Base-by-base conservation (phyloP, 2,888 invertebrate species). In the Drosophila emarginata region DNA sequence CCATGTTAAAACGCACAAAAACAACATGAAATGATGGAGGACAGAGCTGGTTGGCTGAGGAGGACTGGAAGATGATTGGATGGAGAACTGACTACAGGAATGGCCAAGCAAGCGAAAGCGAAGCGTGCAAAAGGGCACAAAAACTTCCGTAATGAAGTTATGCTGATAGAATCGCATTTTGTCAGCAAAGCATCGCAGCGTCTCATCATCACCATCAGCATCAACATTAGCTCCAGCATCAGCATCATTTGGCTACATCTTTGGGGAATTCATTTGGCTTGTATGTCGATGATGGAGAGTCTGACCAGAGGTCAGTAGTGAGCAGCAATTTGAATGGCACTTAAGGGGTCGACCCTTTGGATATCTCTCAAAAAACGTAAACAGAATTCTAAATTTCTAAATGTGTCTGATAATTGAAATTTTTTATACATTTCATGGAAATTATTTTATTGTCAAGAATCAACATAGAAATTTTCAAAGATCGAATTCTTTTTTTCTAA, bases 131-230 rank as follows among this genome's bases (percentile, higher is more conserved):
- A 54, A 65, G 67, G 67, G 64, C 76, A 71, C 68, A 67, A 79
- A 52, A 87, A 89, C 82, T 89, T 87, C 77, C 79, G 73, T 89
- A 89, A 90, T 88, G 84, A 90, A 89, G 89, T 89, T 90, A 88
- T 82, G 76, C 80, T 82, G 82, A 82, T 87, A 78, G 79, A 81
- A 80, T 79, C 82, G 72, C 81, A 81, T 73, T 84, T 84, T 84
- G 82, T 84, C 79, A 75, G 26, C 79, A 75, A 75, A 71, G 66
- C 50, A 11, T 7, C 32, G 23, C 37, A 54, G 37, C 66, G 66
- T 58, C 60, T 66, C 68, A 60, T 21, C 64, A 69, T 68, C 69
- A 58, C 37, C 45, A 28, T 12, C 40, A 36, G 3, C 14, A 21
- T 36, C 37, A 26, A 15, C 50, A 50, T 68, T 62, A 57, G 36